phyloP scores from a whole-genome alignment of 2,888 invertebrate species.

The Seira sanloemensis region DNA sequence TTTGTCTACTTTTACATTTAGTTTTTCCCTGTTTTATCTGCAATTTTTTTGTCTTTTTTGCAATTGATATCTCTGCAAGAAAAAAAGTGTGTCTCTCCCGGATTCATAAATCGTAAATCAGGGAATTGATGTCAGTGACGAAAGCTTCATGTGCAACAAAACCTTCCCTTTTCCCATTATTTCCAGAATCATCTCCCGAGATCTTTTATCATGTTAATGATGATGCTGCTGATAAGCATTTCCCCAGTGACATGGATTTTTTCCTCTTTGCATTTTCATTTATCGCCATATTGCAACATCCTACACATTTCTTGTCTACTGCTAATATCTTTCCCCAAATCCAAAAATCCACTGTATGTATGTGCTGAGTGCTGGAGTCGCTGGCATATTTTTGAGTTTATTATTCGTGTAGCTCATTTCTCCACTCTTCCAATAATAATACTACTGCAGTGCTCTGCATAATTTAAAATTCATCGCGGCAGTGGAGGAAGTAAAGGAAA shows the following conservation, averaged over 20 bases:
- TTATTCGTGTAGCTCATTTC: background rate
- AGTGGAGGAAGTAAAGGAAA: background rate
- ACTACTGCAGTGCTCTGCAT: conserved; percentile 41
- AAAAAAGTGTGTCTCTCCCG: too few relatives aligned
- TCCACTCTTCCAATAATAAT: background rate
- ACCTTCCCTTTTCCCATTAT: too few relatives aligned
- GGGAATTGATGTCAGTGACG: too few relatives aligned
- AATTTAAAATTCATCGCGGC: conserved; percentile 53
- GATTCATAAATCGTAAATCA: too few relatives aligned
- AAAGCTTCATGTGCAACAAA: too few relatives aligned
- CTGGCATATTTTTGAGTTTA: conserved; percentile 14
- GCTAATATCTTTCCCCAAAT: conserved; percentile 20
- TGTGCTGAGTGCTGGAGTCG: conserved; percentile 13
- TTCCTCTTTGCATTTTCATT: background rate
- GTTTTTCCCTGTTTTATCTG: too few relatives aligned
- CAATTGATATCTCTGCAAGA: too few relatives aligned
- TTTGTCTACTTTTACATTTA: too few relatives aligned
- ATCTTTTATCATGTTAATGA: too few relatives aligned
- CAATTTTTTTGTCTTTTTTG: too few relatives aligned
- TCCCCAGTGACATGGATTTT: background rate
- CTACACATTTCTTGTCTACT: background rate
- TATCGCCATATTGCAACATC: too few relatives aligned
- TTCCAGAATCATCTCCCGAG: too few relatives aligned
- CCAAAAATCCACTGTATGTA: conserved; percentile 17
- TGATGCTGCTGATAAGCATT: background rate